These are phyloP conservation scores for Thunnus thynnus DNA, from an alignment of 2,113 vertebrate genomes.

Conservation along the genomic window DNA sequence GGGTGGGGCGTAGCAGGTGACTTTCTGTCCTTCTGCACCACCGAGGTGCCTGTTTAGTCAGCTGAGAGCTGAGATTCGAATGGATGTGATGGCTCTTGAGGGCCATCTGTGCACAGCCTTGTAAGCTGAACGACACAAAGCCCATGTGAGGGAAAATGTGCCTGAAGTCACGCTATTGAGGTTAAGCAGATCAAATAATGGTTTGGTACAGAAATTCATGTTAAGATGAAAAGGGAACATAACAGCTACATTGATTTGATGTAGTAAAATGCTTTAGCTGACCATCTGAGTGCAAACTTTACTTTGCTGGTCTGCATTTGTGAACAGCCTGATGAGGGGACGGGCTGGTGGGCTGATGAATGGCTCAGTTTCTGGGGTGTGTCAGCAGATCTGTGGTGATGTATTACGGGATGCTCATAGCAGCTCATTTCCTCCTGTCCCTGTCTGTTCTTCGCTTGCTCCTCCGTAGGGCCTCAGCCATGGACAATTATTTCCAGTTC, in stretches of 20 bases:
- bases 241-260: conserved; percentile 17
- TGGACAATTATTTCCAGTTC: conserved; percentile 64
- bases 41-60: conserved; percentile 71
- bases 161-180: conserved; percentile 28
- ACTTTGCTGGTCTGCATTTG: conserved; percentile 34
- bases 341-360: conserved; percentile 61
- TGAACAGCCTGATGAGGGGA: conserved; percentile 42
- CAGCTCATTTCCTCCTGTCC: conserved; percentile 66
- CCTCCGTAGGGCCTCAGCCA: conserved; percentile 45
- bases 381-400: conserved; percentile 78
- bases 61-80: conserved; percentile 64
- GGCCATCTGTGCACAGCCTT: conserved; percentile 61
- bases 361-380: conserved; percentile 61
- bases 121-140: conserved; percentile 51
- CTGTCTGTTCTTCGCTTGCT: conserved; percentile 47
- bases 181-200: conserved; percentile 31
- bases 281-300: conserved; percentile 29
- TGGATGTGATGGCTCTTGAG: conserved; percentile 57
- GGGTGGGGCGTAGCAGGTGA: conserved; percentile 54
- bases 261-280: conserved; percentile 46
- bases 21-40: conserved; percentile 42
- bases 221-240: conserved; percentile 29
- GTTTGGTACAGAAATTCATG: conserved; percentile 17
- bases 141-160: conserved; percentile 34
- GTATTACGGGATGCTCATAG: conserved; percentile 68